A percentile compares a stretch with the other conserved stretches of the same genome.
Conservation (phyloP, 2,888 invertebrate genomes). For the Amitus sp. region DNA sequence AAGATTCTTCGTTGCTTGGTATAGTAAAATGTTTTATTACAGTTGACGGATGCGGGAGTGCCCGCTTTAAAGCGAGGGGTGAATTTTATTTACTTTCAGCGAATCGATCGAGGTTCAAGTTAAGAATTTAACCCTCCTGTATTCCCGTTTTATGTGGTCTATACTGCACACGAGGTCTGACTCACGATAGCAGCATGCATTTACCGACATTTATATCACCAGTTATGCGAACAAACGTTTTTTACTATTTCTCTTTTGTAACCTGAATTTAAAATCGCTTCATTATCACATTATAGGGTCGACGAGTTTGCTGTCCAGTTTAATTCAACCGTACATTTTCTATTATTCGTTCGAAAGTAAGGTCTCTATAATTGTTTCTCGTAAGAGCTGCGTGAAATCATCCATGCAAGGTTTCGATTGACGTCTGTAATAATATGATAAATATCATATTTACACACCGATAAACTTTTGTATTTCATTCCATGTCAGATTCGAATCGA, state of each 20-base stretch:
- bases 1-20: slow-evolving; percentile 14
- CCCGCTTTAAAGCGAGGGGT: slow-evolving; percentile 38
- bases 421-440: no score
- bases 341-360: no score
- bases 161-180: slow-evolving; percentile 32
- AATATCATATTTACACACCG: no score
- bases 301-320: no score
- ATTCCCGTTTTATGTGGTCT: slow-evolving; percentile 31
- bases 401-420: no score
- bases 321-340: no score
- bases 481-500: neutral
- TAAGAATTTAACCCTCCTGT: slow-evolving; percentile 34
- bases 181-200: slow-evolving; percentile 33
- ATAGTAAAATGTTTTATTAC: slow-evolving; percentile 38
- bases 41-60: slow-evolving; percentile 36
- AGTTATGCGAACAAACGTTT: neutral
- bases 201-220: slow-evolving; percentile 17
- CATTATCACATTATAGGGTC: no score
- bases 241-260: no score
- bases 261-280: no score
- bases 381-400: no score
- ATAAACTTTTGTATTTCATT: neutral
- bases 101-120: slow-evolving; percentile 54
- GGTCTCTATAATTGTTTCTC: no score
- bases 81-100: slow-evolving; percentile 61